Percentiles rank a stretch among this genome's conserved stretches.
phyloP scores from a whole-genome alignment of 2,888 invertebrate genomes.

The Mechanitis mazaeus region DNA sequence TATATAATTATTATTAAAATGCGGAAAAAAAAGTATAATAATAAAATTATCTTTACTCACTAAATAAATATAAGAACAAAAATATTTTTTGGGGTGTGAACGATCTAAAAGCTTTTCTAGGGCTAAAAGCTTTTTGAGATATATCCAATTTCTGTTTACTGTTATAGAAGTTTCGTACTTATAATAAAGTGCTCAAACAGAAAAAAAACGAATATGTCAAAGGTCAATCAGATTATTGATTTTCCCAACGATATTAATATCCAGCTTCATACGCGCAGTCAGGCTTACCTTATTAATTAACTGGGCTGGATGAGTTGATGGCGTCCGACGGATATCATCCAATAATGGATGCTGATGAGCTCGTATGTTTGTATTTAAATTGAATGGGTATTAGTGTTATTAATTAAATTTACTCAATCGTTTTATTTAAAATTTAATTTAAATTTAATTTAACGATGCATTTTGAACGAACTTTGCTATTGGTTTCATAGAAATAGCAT shows the following conservation, averaged over 20 bases:
- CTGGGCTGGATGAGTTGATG: conserved; percentile 58
- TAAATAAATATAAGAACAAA: background rate
- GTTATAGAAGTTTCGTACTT: background rate
- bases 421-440: background rate
- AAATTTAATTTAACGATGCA: background rate
- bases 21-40: too few relatives aligned
- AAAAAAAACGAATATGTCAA: background rate
- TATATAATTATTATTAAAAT: too few relatives aligned
- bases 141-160: background rate
- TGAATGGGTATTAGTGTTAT: conserved; percentile 5
- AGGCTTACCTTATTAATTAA: conserved; percentile 57
- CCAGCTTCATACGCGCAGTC: conserved; percentile 11
- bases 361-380: conserved; percentile 25
- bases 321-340: conserved; percentile 40
- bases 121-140: background rate
- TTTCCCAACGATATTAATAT: conserved; percentile 5
- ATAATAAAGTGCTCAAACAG: background rate
- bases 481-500: too few relatives aligned
- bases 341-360: conserved; percentile 21
- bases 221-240: conserved; percentile 1
- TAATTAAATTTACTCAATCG: background rate
- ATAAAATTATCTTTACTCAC: background rate
- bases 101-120: background rate
- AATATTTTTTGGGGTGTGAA: background rate
- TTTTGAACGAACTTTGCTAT: too few relatives aligned